Evolutionary conservation across 2,113 vertebrate species (phyloP).

Genomic region (Alaudala cheleensis): DNA sequence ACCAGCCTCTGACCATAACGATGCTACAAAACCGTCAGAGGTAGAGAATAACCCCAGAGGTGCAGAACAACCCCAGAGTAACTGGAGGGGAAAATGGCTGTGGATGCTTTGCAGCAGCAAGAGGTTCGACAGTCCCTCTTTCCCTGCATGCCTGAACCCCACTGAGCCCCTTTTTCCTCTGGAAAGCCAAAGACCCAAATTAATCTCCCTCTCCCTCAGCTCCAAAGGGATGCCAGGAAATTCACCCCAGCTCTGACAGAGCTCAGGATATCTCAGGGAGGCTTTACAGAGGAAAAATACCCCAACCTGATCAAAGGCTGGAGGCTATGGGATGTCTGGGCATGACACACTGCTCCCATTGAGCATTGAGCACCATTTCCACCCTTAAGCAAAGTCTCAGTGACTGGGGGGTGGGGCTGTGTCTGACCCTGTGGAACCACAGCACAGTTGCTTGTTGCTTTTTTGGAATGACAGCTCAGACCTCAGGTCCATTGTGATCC

Average conservation of each 20-base stretch:
- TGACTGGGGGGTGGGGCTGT: neutral
- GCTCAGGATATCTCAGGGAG: neutral
- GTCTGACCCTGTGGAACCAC: neutral
- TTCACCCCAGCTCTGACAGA: neutral
- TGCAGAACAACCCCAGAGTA: neutral
- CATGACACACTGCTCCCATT: neutral
- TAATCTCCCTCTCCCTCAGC: neutral
- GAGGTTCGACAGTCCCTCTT: neutral
- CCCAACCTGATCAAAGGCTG: neutral
- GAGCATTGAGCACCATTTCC: constrained; percentile 49
- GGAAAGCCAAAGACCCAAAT: neutral
- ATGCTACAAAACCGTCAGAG: neutral
- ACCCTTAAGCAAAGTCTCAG: neutral
- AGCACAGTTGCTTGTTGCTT: neutral
- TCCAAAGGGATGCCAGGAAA: neutral
- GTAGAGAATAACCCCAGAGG: neutral
- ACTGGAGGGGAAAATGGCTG: neutral
- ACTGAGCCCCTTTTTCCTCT: neutral
- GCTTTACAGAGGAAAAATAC: neutral
- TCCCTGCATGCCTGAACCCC: fast-evolving
- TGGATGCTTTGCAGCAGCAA: neutral
- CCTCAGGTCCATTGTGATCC: neutral
- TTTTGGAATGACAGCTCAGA: neutral
- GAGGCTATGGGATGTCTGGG: neutral
- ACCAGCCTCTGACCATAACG: neutral